Evolutionary conservation across 2,797 vertebrate genomes (phyloP).

Genomic region (Pseudomugil tenellus): DNA sequence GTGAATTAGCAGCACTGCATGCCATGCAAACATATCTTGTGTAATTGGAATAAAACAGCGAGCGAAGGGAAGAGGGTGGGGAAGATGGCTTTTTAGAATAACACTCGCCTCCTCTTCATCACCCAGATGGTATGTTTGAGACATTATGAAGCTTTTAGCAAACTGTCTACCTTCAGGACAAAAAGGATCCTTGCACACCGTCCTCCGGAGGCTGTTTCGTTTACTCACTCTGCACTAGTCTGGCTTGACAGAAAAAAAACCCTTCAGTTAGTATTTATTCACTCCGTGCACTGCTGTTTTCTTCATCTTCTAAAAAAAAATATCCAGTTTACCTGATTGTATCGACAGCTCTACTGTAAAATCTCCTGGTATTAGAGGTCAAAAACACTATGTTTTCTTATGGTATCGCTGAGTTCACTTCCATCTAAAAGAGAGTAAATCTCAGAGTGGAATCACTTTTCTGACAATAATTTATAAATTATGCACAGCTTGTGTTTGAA

Average conservation of each 20-base stretch:
- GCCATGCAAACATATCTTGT: slow-evolving; percentile 75
- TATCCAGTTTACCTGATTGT: slow-evolving; percentile 93
- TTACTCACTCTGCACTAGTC: slow-evolving; percentile 63
- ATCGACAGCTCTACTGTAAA: slow-evolving; percentile 97
- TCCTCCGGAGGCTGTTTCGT: slow-evolving; percentile 73
- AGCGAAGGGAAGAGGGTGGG: slow-evolving; percentile 32
- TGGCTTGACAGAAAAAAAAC: slow-evolving; percentile 61
- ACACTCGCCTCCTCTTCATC: slow-evolving; percentile 73
- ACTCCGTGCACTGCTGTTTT: slow-evolving; percentile 82
- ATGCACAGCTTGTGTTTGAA: slow-evolving; percentile 98
- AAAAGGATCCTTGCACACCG: slow-evolving; percentile 76
- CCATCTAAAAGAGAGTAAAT: slow-evolving; percentile 93
- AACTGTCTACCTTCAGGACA: slow-evolving; percentile 84
- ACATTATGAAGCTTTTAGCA: slow-evolving; percentile 87
- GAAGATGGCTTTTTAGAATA: slow-evolving; percentile 78
- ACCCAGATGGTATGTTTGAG: slow-evolving; percentile 75
- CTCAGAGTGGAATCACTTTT: slow-evolving; percentile 97
- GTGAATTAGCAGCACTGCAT: slow-evolving; percentile 81
- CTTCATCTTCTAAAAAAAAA: slow-evolving; percentile 76
- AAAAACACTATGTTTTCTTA: slow-evolving; percentile 88
- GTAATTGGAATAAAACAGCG: slow-evolving; percentile 79
- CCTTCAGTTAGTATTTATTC: slow-evolving; percentile 85
- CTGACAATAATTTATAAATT: slow-evolving; percentile 99
- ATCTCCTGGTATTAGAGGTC: slow-evolving; percentile 93
- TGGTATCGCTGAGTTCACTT: slow-evolving; percentile 80